Evolutionary conservation across 1,140 invertebrate species (phyloP), one percentile per base, ranked within the genome.

Genomic region (Formica exsecta): DNA sequence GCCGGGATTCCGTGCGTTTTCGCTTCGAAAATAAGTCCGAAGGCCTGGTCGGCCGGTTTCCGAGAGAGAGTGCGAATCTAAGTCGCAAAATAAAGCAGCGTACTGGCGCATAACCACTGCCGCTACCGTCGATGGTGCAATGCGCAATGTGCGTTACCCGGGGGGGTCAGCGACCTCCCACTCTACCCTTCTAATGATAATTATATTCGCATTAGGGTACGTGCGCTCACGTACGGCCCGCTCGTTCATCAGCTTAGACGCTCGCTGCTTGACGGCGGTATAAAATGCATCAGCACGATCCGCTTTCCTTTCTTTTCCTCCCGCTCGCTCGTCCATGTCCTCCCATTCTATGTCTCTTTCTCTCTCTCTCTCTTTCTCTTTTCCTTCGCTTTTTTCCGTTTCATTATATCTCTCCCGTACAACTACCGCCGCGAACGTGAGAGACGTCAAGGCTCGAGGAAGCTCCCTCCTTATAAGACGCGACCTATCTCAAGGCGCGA

Each of bases 201-300:
- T 87, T 89, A 89, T 89, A 89, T 89, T 89, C 87, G 87, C 87
- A 89, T 89, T 87, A 89, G 86, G 71, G 64, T 61, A 59, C 62
- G 64, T 77, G 79, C 57, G 79, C 79, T 68, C 79, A 54, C 66
- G 68, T 73, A 83, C 85, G 68, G 74, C 73, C 64, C 79, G 87
- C 86, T 83, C 87, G 79, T 89, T 77, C 87, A 84, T 89, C 85
- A 89, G 85, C 73, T 65, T 84, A 64, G 79, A 57, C 85, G 79
- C 64, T 89, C 71, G 71, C 66, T 70, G 81, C 79, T 75, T 62
- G 73, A 83, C 44, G 80, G 86, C 86, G 51, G 54, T 73, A 83
- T 66, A 87, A 87, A 89, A 89, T 89, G 86, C 86, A 87, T 89
- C 80, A 89, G 87, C 86, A 81, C 68, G 85, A 87, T 88, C 87